Evolutionary conservation across 2,113 vertebrate species (phyloP).

Genomic region (Gulo gulo): DNA sequence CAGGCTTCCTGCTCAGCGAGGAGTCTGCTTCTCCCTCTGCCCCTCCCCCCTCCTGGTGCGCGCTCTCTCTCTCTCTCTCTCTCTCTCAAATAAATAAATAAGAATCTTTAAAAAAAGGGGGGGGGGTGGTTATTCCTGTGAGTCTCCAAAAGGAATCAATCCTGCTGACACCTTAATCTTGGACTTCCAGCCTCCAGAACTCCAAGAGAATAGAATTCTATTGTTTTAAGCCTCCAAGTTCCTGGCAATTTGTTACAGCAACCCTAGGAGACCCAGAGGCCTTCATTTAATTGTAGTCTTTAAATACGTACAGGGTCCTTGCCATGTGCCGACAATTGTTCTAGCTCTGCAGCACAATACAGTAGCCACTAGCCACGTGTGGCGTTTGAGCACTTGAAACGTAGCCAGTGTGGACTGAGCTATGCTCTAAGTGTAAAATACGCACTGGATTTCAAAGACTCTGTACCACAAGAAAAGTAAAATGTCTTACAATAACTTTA

Average conservation of each 20-base stretch:
- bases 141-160: not conserved
- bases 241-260: not conserved
- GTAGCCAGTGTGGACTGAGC: not conserved
- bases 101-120: not conserved
- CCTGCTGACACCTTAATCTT: not conserved
- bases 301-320: not conserved
- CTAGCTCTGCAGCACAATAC: fast-evolving
- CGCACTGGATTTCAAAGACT: not conserved
- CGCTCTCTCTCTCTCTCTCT: not conserved
- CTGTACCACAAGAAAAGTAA: not conserved
- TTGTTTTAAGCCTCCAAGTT: not conserved
- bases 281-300: not conserved
- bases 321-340: no score
- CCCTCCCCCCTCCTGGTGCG: not conserved
- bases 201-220: not conserved
- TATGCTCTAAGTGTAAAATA: not conserved
- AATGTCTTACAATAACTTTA: not conserved
- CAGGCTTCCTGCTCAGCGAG: not conserved
- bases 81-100: not conserved
- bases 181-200: not conserved
- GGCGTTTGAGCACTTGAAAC: not conserved
- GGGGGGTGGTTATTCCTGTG: not conserved
- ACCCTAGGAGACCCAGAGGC: not conserved
- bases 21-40: not conserved
- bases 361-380: fast-evolving